Evolutionary conservation across 2,797 vertebrate genomes (phyloP), one percentile per base, ranked within the genome.

Genomic region (Meda fulgida): DNA sequence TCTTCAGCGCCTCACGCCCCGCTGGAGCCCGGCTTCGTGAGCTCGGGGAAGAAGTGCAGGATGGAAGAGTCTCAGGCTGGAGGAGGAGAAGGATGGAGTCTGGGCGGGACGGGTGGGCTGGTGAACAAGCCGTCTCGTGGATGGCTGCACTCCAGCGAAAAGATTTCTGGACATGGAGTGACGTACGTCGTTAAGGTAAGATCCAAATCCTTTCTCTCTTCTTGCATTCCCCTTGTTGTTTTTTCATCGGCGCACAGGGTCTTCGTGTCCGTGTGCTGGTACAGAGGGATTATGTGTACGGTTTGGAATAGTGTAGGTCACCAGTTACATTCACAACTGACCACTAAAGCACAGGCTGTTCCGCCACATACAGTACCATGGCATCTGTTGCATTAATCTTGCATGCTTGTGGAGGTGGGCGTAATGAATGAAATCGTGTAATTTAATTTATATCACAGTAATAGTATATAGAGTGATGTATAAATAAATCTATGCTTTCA

Each of bases 131-230:
- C 96, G 89, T 95, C 96, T 89, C 93, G 93, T 93, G 97, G 97
- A 92, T 96, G 97, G 96, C 94, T 97, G 85, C 97, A 98, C 93
- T 94, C 96, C 10, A 97, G 92, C 69, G 98, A 99, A 91, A 99
- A 99, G 96, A 98, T 99, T 93, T 96, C 97, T 88, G 98, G 98
- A 92, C 96, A 97, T 38, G 98, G 98, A 92, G 97, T 99, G 94
- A 99, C 96, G 90, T 99, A 98, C 89, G 92, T 97, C 76, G 98
- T 99, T 88, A 99, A 99, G 97, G 98, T 99, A 96, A 93, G 97
- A 96, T 90, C 43, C 72, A 10, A 36, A 84, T 58, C 16, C 60
- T 38, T 67, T 83, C 86, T 91, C 66, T 79, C 26, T 43, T 53
- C 23, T 48, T 36, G 60, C 53, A 73, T 14, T 48, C 11, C n/a